Evolutionary conservation across 2,113 vertebrate genomes (phyloP).

Genomic region (Dasyurus viverrinus): DNA sequence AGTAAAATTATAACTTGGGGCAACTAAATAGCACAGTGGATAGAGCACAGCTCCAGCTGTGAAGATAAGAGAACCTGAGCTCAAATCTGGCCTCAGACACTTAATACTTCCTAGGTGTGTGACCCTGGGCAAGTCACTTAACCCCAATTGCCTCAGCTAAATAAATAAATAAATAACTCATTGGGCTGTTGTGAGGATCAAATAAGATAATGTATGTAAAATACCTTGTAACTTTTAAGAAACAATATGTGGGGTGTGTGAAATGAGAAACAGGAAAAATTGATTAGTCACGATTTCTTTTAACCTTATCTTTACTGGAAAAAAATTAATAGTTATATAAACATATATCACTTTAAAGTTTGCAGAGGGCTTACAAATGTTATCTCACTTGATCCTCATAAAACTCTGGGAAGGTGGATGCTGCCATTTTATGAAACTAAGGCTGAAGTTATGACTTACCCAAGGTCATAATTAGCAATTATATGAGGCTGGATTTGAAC

Average conservation of each 20-base stretch:
- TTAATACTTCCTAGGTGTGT: too few relatives aligned
- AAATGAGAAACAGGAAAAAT: background rate
- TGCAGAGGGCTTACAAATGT: background rate
- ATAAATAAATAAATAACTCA: background rate
- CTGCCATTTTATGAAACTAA: background rate
- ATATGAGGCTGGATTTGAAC: background rate
- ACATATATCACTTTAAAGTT: background rate
- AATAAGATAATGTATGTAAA: background rate
- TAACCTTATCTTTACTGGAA: background rate
- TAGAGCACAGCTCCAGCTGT: too few relatives aligned
- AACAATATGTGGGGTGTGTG: background rate
- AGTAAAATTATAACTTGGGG: too few relatives aligned
- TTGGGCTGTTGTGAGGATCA: background rate
- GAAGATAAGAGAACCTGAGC: too few relatives aligned
- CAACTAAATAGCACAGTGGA: too few relatives aligned
- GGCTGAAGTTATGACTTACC: background rate
- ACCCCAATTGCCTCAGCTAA: too few relatives aligned
- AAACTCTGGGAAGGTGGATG: background rate
- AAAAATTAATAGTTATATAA: background rate
- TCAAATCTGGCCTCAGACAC: too few relatives aligned
- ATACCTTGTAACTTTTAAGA: background rate
- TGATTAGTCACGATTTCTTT: background rate
- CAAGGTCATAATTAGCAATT: too few relatives aligned
- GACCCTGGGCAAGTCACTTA: too few relatives aligned
- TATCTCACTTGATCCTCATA: background rate